phyloP scores from a whole-genome alignment of 2,888 invertebrate species.

The Gonocerus acuteangulatus region DNA sequence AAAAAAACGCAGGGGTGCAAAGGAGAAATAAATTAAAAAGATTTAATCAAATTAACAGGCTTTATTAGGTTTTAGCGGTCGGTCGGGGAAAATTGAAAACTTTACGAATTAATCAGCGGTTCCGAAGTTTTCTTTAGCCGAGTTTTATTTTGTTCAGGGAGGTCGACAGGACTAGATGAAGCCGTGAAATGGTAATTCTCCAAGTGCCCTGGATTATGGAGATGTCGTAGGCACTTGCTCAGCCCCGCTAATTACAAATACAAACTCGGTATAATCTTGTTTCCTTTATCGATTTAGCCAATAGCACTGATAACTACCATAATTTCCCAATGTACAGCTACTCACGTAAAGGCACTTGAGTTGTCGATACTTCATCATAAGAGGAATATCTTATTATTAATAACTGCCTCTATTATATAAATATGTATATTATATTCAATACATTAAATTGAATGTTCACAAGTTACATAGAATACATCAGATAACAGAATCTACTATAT shows the following conservation, averaged over 20 bases:
- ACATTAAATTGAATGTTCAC: too few relatives aligned
- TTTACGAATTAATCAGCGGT: constrained; percentile 26
- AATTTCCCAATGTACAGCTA: too few relatives aligned
- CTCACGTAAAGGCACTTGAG: too few relatives aligned
- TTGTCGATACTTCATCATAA: too few relatives aligned
- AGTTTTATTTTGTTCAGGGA: neutral
- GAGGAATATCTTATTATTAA: too few relatives aligned
- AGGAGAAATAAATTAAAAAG: constrained; percentile 32
- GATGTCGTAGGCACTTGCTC: constrained; percentile 6
- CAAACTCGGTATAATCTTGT: constrained; percentile 23
- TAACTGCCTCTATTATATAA: too few relatives aligned
- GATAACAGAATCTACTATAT: too few relatives aligned
- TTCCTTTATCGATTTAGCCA: neutral
- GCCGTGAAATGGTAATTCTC: neutral
- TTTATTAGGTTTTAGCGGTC: constrained; percentile 31
- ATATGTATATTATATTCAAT: too few relatives aligned
- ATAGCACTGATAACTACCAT: too few relatives aligned
- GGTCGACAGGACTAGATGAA: neutral
- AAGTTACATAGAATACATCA: too few relatives aligned
- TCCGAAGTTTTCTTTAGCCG: neutral
- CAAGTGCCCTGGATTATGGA: constrained; percentile 14
- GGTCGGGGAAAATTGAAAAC: constrained; percentile 25
- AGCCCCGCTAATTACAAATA: constrained; percentile 18
- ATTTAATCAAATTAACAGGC: constrained; percentile 34
- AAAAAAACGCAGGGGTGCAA: constrained; percentile 6